phyloP scores from a whole-genome alignment of 2,113 vertebrate species.

The Dasyornis broadbenti region DNA sequence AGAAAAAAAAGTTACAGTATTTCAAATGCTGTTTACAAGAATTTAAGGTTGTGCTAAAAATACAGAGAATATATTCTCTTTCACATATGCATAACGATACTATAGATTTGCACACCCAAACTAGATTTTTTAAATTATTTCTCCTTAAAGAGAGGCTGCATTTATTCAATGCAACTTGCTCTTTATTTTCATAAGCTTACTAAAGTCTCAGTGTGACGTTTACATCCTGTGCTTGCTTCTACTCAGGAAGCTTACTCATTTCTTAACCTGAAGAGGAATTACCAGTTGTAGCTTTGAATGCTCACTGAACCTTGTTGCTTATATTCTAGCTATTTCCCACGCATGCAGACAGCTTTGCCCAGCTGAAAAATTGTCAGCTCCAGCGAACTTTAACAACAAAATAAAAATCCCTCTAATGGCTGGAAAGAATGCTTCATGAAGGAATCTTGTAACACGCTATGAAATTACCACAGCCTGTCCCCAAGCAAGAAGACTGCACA shows the following conservation, averaged over 20 bases:
- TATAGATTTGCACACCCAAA: not conserved
- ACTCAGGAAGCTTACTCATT: not conserved
- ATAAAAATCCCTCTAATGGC: not conserved
- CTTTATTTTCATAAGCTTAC: not conserved
- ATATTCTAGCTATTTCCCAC: not conserved
- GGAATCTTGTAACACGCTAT: not conserved
- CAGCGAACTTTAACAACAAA: not conserved
- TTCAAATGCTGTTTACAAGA: not conserved
- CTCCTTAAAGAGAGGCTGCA: not conserved
- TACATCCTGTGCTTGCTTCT: not conserved
- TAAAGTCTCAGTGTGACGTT: not conserved
- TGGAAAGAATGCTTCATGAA: conserved; percentile 43
- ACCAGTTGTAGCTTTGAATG: not conserved
- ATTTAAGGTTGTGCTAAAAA: not conserved
- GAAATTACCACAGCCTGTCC: conserved; percentile 18
- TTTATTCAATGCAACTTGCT: not conserved
- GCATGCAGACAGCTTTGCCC: not conserved
- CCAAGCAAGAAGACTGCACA: not conserved
- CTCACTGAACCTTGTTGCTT: not conserved
- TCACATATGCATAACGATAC: not conserved
- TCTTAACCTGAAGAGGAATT: not conserved
- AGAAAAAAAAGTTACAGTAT: not conserved
- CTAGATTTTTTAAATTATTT: not conserved
- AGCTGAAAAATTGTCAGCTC: not conserved
- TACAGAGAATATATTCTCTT: not conserved